Conservation (phyloP, 2,113 vertebrate species). For the Pao palembangensis region DNA sequence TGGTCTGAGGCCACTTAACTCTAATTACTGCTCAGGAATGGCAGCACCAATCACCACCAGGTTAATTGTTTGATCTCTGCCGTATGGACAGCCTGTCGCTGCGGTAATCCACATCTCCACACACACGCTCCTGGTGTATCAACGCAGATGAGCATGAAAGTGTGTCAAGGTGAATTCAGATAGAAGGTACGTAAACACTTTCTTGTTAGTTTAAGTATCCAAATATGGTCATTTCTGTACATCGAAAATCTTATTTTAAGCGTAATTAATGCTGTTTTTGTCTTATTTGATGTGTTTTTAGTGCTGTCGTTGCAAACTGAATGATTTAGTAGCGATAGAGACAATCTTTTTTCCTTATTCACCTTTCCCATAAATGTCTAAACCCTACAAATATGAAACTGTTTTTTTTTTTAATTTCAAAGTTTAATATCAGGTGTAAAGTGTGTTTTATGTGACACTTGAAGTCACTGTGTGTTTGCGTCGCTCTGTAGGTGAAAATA, state of each 20-base stretch:
- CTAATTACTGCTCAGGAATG: constrained; percentile 68
- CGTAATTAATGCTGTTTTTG: too few relatives aligned
- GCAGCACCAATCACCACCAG: constrained; percentile 63
- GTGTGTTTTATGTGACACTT: too few relatives aligned
- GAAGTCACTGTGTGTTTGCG: too few relatives aligned
- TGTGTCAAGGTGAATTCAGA: constrained; percentile 47
- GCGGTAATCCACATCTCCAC: constrained; percentile 47
- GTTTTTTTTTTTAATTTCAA: background rate
- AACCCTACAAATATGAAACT: background rate
- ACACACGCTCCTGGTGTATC: constrained; percentile 18
- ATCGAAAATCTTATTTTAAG: too few relatives aligned
- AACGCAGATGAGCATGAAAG: constrained; percentile 2
- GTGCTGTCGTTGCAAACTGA: too few relatives aligned
- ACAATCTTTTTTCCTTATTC: too few relatives aligned
- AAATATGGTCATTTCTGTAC: too few relatives aligned
- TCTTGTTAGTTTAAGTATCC: background rate
- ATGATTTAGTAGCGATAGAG: too few relatives aligned
- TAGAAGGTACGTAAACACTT: background rate
- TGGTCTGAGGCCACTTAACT: constrained; percentile 62
- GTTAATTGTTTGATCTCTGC: constrained; percentile 76
- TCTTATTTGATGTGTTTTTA: too few relatives aligned
- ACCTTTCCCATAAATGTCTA: background rate
- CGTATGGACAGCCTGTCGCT: constrained; percentile 63
- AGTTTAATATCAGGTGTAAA: too few relatives aligned
- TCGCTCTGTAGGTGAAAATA: too few relatives aligned